Evolutionary conservation across 2,797 vertebrate genomes (phyloP).

Genomic region (Tokudaia muenninki): DNA sequence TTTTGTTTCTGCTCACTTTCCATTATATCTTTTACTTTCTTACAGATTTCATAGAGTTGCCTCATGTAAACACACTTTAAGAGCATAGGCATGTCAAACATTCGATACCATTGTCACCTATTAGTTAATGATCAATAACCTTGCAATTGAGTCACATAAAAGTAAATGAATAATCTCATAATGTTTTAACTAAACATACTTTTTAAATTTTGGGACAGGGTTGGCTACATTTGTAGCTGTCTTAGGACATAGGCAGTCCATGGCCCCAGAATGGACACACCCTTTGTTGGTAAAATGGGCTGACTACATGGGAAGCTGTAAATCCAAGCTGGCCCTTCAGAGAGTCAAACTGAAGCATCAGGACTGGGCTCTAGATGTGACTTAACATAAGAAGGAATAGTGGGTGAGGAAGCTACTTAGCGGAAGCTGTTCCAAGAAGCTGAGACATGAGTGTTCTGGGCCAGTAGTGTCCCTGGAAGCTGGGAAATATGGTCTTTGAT

Average conservation of each 20-base stretch:
- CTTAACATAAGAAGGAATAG: not conserved
- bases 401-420: not conserved
- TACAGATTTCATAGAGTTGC: not conserved
- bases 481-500: not conserved
- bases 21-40: conserved; percentile 48
- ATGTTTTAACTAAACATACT: not conserved
- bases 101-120: not conserved
- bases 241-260: not conserved
- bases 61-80: not conserved
- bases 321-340: not conserved
- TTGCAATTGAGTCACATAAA: not conserved
- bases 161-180: not conserved
- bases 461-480: not conserved
- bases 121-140: not conserved
- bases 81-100: not conserved
- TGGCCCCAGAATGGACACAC: not conserved
- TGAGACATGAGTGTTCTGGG: not conserved
- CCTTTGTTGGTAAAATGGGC: not conserved
- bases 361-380: not conserved
- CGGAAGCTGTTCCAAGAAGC: not conserved
- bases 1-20: conserved; percentile 13
- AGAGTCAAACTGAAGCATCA: not conserved
- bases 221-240: not conserved
- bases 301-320: not conserved
- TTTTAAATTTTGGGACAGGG: not conserved